phyloP scores from a whole-genome alignment of 1,140 invertebrate genomes.

The Belonocnema kinseyi region DNA sequence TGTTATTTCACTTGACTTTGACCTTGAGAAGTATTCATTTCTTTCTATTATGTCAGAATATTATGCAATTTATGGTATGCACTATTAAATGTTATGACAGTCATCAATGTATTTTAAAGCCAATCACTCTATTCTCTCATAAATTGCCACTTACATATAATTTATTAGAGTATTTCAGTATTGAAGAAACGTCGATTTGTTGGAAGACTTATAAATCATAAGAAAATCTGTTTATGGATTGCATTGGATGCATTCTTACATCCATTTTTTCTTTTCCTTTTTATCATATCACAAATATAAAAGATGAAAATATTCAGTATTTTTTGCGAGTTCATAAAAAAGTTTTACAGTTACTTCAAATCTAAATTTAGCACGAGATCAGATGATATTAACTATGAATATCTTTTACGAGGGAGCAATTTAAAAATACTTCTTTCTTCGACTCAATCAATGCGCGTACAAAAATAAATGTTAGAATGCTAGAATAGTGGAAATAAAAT shows the following conservation, averaged over 20 bases:
- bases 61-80: constrained; percentile 14
- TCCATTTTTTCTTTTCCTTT: background rate
- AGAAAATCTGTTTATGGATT: background rate
- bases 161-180: constrained; percentile 26
- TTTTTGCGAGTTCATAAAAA: no score
- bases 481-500: no score
- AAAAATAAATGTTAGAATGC: no score
- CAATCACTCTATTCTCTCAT: constrained; percentile 28
- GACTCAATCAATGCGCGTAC: no score
- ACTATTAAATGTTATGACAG: constrained; percentile 26
- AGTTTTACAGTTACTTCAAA: no score
- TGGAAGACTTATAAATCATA: constrained; percentile 12
- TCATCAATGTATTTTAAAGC: constrained; percentile 26
- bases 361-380: no score
- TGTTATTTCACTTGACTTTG: background rate
- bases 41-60: constrained; percentile 22
- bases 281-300: background rate
- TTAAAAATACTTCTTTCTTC: no score
- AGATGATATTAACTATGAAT: no score
- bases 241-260: background rate
- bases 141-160: constrained; percentile 27
- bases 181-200: background rate
- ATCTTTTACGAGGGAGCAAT: no score
- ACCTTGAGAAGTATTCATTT: constrained; percentile 4
- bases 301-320: no score